Percentiles rank a stretch among this genome's conserved stretches.
phyloP scores from a whole-genome alignment of 2,888 invertebrate species.

The Mythimna vitellina region DNA sequence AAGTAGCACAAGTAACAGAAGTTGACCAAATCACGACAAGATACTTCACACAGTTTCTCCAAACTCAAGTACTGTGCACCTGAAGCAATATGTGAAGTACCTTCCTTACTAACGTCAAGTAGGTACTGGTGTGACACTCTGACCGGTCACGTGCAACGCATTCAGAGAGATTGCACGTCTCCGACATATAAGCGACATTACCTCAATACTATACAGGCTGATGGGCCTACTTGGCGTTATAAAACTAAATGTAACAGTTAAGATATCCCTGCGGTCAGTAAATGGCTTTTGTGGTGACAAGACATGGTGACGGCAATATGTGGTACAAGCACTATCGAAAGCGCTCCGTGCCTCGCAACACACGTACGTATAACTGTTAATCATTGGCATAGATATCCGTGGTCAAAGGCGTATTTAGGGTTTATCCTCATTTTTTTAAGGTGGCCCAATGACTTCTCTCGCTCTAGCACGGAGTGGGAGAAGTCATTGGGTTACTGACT shows the following conservation, averaged over 20 bases:
- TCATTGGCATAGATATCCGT: too few species aligned
- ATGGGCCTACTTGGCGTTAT: constrained; percentile 12
- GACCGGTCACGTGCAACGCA: constrained; percentile 42
- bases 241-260: constrained; percentile 26
- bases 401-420: too few species aligned
- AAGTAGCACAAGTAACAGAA: constrained; percentile 12
- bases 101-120: too few species aligned
- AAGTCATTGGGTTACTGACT: too few species aligned
- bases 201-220: constrained; percentile 18
- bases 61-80: constrained; percentile 5
- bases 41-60: constrained; percentile 9
- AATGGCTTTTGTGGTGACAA: constrained; percentile 5
- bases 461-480: too few species aligned
- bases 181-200: constrained; percentile 10
- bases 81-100: constrained; percentile 39
- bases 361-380: too few species aligned
- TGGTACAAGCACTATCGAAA: not conserved
- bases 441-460: too few species aligned
- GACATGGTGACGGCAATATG: not conserved
- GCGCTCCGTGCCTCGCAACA: too few species aligned
- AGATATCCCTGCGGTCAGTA: constrained; percentile 26
- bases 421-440: too few species aligned
- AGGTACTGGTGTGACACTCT: constrained; percentile 28
- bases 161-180: constrained; percentile 34
- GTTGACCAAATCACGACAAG: not conserved